Percentiles rank a stretch among this genome's conserved stretches.
Conservation (phyloP, 2,888 invertebrate genomes). For the Eristalinus aeneus region DNA sequence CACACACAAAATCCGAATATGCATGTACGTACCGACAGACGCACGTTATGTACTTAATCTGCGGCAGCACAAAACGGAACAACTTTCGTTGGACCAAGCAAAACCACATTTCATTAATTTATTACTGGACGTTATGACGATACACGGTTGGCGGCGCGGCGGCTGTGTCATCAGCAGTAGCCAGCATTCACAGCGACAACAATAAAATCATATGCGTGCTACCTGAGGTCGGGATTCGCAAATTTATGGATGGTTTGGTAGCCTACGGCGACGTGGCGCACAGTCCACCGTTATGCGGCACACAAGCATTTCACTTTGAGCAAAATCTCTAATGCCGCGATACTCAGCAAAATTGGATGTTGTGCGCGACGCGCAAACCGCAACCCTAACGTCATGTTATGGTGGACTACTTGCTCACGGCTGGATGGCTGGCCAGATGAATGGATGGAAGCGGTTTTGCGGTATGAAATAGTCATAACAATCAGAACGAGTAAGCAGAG, state of each 20-base stretch:
- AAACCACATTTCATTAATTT: constrained; percentile 54
- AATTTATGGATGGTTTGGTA: constrained; percentile 31
- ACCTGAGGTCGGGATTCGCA: constrained; percentile 6
- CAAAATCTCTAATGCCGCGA: not conserved
- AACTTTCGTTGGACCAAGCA: constrained; percentile 45
- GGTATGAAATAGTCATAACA: constrained; percentile 20
- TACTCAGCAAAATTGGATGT: not conserved
- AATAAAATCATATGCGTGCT: constrained; percentile 5
- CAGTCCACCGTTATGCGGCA: not conserved
- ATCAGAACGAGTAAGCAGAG: constrained; percentile 4
- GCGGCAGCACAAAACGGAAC: not conserved
- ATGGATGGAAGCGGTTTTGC: constrained; percentile 44
- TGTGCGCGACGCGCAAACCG: not conserved
- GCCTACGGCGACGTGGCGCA: constrained; percentile 11
- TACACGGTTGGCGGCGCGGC: not conserved
- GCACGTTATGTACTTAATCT: not conserved
- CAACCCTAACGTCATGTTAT: constrained; percentile 29
- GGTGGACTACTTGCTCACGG: constrained; percentile 36
- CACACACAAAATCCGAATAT: constrained; percentile 3
- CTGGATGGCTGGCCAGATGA: constrained; percentile 31
- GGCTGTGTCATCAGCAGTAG: not conserved
- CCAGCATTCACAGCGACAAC: not conserved
- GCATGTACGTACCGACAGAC: not conserved
- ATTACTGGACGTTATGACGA: constrained; percentile 29
- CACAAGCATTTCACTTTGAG: constrained; percentile 38